These are phyloP conservation scores for Bubo blakistoni DNA, from an alignment of 2,113 vertebrate species.

Conservation along the genomic window DNA sequence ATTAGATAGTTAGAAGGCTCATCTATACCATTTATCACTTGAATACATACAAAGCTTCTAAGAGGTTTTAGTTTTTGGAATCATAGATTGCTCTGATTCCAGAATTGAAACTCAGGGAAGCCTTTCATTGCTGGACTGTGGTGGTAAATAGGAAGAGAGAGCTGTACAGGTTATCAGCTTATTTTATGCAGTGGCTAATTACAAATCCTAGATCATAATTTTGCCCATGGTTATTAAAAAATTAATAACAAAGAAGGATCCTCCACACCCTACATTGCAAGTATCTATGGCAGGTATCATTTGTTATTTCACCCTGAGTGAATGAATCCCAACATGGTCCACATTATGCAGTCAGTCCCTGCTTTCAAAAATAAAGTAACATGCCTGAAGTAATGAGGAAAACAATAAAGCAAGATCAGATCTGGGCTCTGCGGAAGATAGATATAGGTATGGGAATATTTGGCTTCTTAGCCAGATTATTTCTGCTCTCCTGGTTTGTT, in stretches of 20 bases:
- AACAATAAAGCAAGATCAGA: neutral
- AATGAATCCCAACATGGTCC: neutral
- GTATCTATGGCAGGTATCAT: neutral
- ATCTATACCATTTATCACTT: neutral
- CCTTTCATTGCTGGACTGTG: neutral
- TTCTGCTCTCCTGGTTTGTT: neutral
- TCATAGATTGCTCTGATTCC: neutral
- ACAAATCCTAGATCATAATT: neutral
- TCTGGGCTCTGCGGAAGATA: neutral
- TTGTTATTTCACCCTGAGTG: neutral
- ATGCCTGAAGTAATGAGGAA: neutral
- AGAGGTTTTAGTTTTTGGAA: neutral
- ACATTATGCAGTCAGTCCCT: neutral
- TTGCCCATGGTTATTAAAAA: neutral
- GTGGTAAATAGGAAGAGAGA: neutral
- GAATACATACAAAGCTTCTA: neutral
- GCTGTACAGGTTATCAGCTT: neutral
- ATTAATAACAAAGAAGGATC: neutral
- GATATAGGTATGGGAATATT: neutral
- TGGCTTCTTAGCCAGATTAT: neutral
- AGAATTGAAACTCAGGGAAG: neutral
- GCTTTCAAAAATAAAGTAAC: neutral
- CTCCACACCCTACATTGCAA: neutral
- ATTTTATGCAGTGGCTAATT: neutral
- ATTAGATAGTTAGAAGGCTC: neutral